A percentile compares a stretch with the other conserved stretches of the same genome.
Conservation (phyloP, 2,888 invertebrate genomes). For the Diloba caeruleocephala region DNA sequence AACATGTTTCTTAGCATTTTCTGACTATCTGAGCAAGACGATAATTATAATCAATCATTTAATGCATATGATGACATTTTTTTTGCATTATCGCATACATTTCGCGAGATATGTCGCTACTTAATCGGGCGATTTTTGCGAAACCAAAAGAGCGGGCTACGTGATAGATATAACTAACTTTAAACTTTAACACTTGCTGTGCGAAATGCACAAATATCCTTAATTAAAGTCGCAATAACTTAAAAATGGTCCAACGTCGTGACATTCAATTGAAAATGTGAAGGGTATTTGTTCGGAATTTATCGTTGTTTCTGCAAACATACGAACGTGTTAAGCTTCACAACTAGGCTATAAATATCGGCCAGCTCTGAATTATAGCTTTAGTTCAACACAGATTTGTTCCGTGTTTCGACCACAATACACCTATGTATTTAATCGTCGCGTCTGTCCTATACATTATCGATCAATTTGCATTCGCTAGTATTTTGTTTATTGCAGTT, state of each 20-base stretch:
- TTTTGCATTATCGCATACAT: too few relatives aligned
- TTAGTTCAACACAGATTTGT: constrained; percentile 69
- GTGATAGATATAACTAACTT: constrained; percentile 17
- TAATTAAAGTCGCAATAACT: constrained; percentile 37
- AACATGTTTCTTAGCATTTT: too few relatives aligned
- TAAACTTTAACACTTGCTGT: neutral
- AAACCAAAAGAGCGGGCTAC: constrained; percentile 5
- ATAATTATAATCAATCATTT: too few relatives aligned
- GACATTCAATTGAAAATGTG: constrained; percentile 62
- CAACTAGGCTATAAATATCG: constrained; percentile 80
- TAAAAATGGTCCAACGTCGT: constrained; percentile 29
- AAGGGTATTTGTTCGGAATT: constrained; percentile 67
- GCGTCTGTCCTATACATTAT: constrained; percentile 42
- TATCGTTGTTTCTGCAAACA: constrained; percentile 70
- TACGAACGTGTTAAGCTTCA: constrained; percentile 75
- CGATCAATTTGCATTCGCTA: constrained; percentile 45
- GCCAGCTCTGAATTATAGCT: constrained; percentile 73
- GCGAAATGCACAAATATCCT: constrained; percentile 22
- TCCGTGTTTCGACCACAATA: constrained; percentile 58
- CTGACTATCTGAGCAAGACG: too few relatives aligned
- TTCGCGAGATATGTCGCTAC: too few relatives aligned
- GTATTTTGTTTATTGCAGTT: constrained; percentile 37
- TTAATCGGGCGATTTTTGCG: constrained; percentile 6
- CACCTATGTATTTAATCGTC: constrained; percentile 56
- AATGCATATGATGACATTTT: too few relatives aligned